Evolutionary conservation across 2,797 vertebrate species (phyloP).

Genomic region (Masticophis lateralis): DNA sequence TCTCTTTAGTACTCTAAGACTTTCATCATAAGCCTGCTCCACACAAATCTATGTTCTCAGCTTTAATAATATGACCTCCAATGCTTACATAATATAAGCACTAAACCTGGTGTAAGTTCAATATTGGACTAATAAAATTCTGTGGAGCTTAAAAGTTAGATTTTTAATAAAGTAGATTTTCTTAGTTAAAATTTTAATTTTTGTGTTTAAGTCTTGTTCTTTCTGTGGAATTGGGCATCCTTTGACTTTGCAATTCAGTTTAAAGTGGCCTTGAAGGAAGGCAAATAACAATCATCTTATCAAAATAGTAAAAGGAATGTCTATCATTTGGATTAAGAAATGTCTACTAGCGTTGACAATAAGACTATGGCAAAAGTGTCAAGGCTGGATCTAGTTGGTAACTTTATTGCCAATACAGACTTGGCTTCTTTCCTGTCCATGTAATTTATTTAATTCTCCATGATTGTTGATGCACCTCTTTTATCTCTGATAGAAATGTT

Average conservation of each 20-base stretch:
- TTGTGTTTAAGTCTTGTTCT: neutral
- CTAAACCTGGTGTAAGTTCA: neutral
- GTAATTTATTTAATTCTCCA: neutral
- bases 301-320: neutral
- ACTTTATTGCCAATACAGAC: neutral
- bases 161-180: neutral
- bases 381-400: neutral
- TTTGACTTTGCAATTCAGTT: neutral
- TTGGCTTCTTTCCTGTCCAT: neutral
- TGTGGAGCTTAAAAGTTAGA: neutral
- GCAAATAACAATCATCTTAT: neutral
- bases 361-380: neutral
- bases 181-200: neutral
- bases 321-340: neutral
- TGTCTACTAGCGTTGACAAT: neutral
- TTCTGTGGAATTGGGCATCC: neutral
- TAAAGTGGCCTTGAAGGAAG: neutral
- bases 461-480: neutral
- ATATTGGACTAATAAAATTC: neutral
- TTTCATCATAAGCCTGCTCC: too few relatives aligned
- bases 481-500: neutral
- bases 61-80: neutral
- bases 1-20: neutral
- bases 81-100: neutral
- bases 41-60: neutral